Percentiles rank a stretch among this genome's conserved stretches.
Conservation (phyloP, 1,140 invertebrate genomes). For the Heliconius nattereri region DNA sequence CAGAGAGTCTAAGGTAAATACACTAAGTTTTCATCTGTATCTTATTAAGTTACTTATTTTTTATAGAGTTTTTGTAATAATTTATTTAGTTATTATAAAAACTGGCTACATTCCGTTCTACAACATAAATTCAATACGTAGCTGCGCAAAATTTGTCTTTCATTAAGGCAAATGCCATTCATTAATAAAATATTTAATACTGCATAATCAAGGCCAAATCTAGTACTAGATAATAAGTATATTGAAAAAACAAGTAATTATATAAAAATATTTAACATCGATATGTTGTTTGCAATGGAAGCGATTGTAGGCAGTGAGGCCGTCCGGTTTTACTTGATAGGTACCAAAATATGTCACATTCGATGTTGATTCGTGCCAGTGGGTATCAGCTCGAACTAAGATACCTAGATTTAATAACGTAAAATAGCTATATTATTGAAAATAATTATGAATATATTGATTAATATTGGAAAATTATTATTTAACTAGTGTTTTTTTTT, state of each 20-base stretch:
- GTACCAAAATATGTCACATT: conserved; percentile 61
- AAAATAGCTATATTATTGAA: too few species aligned
- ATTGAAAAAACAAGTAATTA: conserved; percentile 20
- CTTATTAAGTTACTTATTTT: too few species aligned
- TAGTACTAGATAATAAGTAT: not conserved
- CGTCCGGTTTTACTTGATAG: conserved; percentile 49
- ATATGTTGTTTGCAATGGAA: conserved; percentile 23
- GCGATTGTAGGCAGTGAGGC: conserved; percentile 42
- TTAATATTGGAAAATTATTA: too few species aligned
- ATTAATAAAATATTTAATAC: not conserved
- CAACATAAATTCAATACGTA: not conserved
- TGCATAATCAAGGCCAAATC: not conserved
- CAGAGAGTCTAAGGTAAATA: too few species aligned
- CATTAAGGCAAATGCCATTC: not conserved
- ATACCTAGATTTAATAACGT: not conserved
- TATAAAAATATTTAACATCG: conserved; percentile 1
- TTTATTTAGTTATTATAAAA: too few species aligned
- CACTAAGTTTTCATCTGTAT: too few species aligned
- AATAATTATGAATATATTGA: not conserved
- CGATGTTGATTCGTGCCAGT: conserved; percentile 40
- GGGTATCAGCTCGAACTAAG: conserved; percentile 31
- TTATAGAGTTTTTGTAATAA: too few species aligned
- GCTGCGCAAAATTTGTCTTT: not conserved
- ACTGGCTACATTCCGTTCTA: too few species aligned
- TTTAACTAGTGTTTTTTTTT: too few species aligned